Conservation (phyloP, 2,888 invertebrate species). For the Molorchus minor region DNA sequence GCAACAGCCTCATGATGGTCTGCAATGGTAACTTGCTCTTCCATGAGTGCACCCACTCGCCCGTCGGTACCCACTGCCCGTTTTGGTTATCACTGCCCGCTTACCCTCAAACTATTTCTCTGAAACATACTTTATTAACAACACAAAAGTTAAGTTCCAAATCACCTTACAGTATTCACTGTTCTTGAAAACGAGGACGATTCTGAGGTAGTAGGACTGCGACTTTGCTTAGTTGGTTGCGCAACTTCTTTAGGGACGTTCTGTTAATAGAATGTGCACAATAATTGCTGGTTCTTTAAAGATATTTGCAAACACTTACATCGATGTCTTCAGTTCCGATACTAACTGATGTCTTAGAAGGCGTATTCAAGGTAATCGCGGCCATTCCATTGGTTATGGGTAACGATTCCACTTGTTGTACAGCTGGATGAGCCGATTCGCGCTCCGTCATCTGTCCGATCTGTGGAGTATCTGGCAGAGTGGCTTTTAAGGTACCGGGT, state of each 20-base stretch:
- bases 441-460: constrained; percentile 77
- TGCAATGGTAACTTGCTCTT: constrained; percentile 96
- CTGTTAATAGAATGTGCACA: not conserved
- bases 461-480: constrained; percentile 90
- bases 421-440: constrained; percentile 85
- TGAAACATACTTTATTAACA: constrained; percentile 50
- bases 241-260: not conserved
- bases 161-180: constrained; percentile 56
- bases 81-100: constrained; percentile 55
- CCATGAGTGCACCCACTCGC: constrained; percentile 97
- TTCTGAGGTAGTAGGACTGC: constrained; percentile 41
- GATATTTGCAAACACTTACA: constrained; percentile 14
- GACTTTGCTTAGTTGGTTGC: constrained; percentile 20
- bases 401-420: constrained; percentile 53
- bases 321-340: constrained; percentile 39
- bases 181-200: constrained; percentile 46
- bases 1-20: constrained; percentile 98
- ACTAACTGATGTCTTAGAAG: constrained; percentile 43
- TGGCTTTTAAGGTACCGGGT: constrained; percentile 90
- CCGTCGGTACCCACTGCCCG: constrained; percentile 85
- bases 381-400: constrained; percentile 59
- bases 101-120: constrained; percentile 73
- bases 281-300: not conserved
- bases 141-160: not conserved
- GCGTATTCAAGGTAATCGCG: constrained; percentile 54